phyloP scores from a whole-genome alignment of 2,113 vertebrate genomes.

The Oryzias javanicus region DNA sequence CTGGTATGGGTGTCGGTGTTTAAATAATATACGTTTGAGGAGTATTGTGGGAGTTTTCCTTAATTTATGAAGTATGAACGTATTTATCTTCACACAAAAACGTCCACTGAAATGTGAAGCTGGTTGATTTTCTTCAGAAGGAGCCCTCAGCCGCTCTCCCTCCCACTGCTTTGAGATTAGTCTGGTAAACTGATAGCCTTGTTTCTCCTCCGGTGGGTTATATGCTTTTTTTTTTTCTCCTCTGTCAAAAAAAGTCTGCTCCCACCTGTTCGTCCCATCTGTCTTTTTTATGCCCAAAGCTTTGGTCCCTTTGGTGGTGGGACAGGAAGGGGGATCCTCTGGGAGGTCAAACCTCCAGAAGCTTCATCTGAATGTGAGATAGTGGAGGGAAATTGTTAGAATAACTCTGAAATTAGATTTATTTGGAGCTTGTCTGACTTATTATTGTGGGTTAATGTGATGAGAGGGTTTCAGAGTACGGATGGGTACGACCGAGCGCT shows the following conservation, averaged over 20 bases:
- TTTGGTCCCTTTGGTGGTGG: slow-evolving; percentile 43
- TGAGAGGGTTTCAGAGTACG: slow-evolving; percentile 50
- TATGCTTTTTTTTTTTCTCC: not conserved
- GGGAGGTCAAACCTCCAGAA: slow-evolving; percentile 31
- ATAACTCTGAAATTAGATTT: not conserved
- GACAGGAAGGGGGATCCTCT: slow-evolving; percentile 34
- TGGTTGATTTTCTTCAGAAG: not conserved
- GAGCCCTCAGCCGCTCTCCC: not conserved
- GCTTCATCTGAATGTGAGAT: not conserved
- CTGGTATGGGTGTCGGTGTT: too few species aligned
- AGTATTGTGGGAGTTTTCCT: too few species aligned
- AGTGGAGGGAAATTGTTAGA: not conserved
- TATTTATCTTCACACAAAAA: not conserved
- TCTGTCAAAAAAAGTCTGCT: slow-evolving; percentile 40
- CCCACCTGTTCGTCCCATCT: slow-evolving; percentile 71
- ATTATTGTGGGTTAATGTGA: slow-evolving; percentile 11
- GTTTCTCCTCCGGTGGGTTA: slow-evolving; percentile 23
- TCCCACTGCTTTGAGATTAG: slow-evolving; percentile 15
- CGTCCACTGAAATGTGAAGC: not conserved
- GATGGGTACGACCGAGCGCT: slow-evolving; percentile 29
- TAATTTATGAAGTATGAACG: too few species aligned
- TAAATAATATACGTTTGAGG: too few species aligned
- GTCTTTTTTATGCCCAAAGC: slow-evolving; percentile 56
- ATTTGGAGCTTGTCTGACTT: not conserved
- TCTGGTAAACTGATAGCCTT: slow-evolving; percentile 45